Conservation (phyloP, 2,888 invertebrate genomes). For the Stenodema calcarata region DNA sequence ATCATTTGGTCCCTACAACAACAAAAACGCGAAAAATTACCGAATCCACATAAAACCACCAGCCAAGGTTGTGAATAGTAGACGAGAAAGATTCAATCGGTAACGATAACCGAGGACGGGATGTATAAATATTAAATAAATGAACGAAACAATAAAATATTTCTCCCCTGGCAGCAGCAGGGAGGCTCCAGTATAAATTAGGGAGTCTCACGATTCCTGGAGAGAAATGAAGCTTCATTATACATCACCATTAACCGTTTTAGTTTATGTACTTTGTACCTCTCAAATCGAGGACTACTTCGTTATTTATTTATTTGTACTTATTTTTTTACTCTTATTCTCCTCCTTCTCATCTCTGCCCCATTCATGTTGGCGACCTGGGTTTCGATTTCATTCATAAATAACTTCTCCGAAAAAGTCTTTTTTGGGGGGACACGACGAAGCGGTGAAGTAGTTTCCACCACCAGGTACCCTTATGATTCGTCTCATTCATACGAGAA, state of each 20-base stretch:
- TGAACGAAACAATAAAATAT: neutral
- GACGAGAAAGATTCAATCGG: neutral
- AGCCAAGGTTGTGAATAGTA: too few species aligned
- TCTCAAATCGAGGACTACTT: neutral
- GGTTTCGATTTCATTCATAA: neutral
- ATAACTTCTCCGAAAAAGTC: neutral
- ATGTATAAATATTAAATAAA: neutral
- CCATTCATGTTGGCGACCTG: neutral
- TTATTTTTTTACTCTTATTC: neutral
- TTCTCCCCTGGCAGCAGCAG: neutral
- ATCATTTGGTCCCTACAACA: too few species aligned
- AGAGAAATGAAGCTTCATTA: conserved; percentile 30
- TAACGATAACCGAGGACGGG: neutral
- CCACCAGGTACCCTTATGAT: neutral
- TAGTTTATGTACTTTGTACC: conserved; percentile 51
- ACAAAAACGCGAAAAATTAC: too few species aligned
- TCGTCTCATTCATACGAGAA: neutral
- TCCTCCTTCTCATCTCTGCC: neutral
- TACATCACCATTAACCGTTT: conserved; percentile 47
- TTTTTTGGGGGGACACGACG: neutral
- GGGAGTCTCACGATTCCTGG: neutral
- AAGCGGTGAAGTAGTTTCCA: neutral
- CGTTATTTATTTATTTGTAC: neutral
- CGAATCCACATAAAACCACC: too few species aligned
- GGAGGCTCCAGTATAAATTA: conserved; percentile 4